A percentile compares a stretch with the other conserved stretches of the same genome.
Evolutionary conservation across 2,888 invertebrate genomes (phyloP).

Genomic region (Drosophila affinis): DNA sequence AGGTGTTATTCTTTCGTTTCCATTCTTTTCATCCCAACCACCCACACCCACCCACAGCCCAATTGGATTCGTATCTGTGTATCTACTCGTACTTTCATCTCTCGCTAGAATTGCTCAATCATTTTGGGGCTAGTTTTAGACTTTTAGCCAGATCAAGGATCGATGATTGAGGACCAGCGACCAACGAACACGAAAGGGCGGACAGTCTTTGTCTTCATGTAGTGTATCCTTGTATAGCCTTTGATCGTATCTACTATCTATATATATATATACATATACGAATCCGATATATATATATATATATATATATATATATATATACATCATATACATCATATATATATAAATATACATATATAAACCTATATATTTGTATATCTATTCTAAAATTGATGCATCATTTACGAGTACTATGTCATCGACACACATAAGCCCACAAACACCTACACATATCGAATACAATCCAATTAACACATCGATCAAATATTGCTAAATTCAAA

Average conservation of each 20-base stretch:
- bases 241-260: conserved; percentile 11
- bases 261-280: conserved; percentile 2
- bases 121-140: conserved; percentile 29
- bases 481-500: conserved; percentile 50
- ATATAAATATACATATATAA: conserved; percentile 6
- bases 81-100: conserved; percentile 16
- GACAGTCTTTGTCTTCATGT: conserved; percentile 1
- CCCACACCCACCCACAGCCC: conserved; percentile 1
- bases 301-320: conserved; percentile 11
- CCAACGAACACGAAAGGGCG: conserved; percentile 13
- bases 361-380: conserved; percentile 25
- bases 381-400: conserved; percentile 59
- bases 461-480: conserved; percentile 40
- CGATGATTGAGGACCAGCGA: background rate
- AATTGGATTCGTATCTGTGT: conserved; percentile 44
- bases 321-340: no score
- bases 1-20: conserved; percentile 68
- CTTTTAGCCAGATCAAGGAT: conserved; percentile 2
- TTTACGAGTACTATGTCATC: conserved; percentile 44
- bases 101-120: conserved; percentile 21
- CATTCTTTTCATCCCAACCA: conserved; percentile 11
- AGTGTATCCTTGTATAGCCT: conserved; percentile 7
- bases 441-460: background rate
- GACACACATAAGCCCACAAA: conserved; percentile 19
- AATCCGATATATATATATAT: no score